Percentiles rank a stretch among this genome's conserved stretches.
Conservation (phyloP, 2,888 invertebrate genomes). For the Hofmannophila pseudospretella region DNA sequence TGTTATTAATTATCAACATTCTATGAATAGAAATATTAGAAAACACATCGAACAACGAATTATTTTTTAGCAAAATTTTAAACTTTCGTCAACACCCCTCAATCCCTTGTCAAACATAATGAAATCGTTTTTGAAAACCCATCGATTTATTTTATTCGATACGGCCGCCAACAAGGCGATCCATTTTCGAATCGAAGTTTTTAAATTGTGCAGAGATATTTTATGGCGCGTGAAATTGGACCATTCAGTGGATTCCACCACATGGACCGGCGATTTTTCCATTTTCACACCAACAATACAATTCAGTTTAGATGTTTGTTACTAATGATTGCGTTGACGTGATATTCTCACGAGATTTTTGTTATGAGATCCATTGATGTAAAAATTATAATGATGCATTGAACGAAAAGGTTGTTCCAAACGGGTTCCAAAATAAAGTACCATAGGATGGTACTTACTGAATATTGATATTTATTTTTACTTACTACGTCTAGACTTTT, state of each 20-base stretch:
- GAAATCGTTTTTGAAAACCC: slow-evolving; percentile 65
- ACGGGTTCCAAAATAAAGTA: no score
- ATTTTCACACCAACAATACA: slow-evolving; percentile 68
- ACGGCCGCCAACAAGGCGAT: slow-evolving; percentile 57
- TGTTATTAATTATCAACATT: no score
- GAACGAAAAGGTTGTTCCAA: background rate
- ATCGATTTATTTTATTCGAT: slow-evolving; percentile 75
- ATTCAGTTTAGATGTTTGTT: slow-evolving; percentile 49
- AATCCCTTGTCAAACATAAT: slow-evolving; percentile 57
- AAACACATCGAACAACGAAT: no score
- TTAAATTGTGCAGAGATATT: slow-evolving; percentile 54
- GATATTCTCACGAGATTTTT: slow-evolving; percentile 43
- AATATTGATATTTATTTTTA: no score
- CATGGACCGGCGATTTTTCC: slow-evolving; percentile 59
- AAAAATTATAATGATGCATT: slow-evolving; percentile 12
- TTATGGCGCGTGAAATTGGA: slow-evolving; percentile 75
- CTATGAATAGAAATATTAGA: no score
- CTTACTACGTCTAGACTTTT: no score
- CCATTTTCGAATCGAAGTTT: slow-evolving; percentile 53
- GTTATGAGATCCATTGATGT: no score
- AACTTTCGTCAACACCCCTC: slow-evolving; percentile 35
- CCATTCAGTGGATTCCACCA: slow-evolving; percentile 54
- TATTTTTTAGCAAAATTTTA: slow-evolving; percentile 12
- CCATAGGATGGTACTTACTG: no score
- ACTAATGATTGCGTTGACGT: slow-evolving; percentile 53